phyloP scores from a whole-genome alignment of 2,888 invertebrate genomes.

The Microctonus hyperodae region DNA sequence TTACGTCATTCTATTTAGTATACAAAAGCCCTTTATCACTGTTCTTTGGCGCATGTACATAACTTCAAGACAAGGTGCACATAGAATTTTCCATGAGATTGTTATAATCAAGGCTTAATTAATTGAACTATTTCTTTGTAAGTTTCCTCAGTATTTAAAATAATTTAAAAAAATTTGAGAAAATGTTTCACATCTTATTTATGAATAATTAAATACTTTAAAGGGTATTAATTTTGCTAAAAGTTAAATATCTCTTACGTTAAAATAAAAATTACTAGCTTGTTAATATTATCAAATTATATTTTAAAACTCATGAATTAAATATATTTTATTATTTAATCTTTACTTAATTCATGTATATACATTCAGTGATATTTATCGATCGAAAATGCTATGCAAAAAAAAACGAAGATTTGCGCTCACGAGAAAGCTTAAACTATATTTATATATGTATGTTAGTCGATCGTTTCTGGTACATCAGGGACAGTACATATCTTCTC shows the following conservation, averaged over 20 bases:
- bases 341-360: too few relatives aligned
- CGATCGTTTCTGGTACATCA: slow-evolving; percentile 6
- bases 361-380: background rate
- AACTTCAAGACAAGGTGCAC: background rate
- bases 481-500: slow-evolving; percentile 34
- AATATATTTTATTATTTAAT: background rate
- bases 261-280: too few relatives aligned
- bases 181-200: too few relatives aligned
- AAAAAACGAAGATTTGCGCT: background rate
- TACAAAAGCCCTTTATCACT: slow-evolving; percentile 2
- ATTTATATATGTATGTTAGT: background rate
- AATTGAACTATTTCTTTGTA: too few relatives aligned
- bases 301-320: too few relatives aligned
- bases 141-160: too few relatives aligned
- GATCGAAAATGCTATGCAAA: background rate
- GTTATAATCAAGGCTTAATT: too few relatives aligned
- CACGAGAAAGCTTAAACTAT: background rate
- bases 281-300: too few relatives aligned
- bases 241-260: too few relatives aligned
- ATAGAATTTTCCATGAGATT: background rate
- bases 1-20: background rate
- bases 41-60: background rate
- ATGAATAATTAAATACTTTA: too few relatives aligned
- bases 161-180: too few relatives aligned
- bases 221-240: too few relatives aligned